A percentile compares a stretch with the other conserved stretches of the same genome.
These are phyloP conservation scores for Hedya salicella DNA, from an alignment of 2,888 invertebrate species.

Conservation along the genomic window DNA sequence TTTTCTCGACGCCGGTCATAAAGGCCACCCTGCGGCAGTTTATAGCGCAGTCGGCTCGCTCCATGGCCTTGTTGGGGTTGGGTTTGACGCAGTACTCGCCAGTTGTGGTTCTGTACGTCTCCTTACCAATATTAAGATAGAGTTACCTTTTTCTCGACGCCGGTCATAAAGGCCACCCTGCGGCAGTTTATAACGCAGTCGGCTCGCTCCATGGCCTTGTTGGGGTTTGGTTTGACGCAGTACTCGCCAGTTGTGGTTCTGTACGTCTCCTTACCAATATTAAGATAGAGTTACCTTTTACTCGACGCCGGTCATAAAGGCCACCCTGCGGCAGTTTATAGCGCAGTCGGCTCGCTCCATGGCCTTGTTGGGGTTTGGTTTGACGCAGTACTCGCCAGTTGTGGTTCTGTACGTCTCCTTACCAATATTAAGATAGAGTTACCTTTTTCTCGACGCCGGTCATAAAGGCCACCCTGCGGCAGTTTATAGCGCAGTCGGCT, in stretches of 20 bases:
- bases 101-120: too few relatives aligned
- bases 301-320: conserved; percentile 76
- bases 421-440: conserved; percentile 45
- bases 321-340: conserved; percentile 73
- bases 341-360: conserved; percentile 76
- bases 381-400: conserved; percentile 73
- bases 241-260: conserved; percentile 75
- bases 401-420: conserved; percentile 76
- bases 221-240: conserved; percentile 77
- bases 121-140: not conserved
- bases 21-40: too few relatives aligned
- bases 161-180: conserved; percentile 74
- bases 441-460: conserved; percentile 74
- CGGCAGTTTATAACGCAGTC: conserved; percentile 75
- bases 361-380: conserved; percentile 78
- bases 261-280: conserved; percentile 68
- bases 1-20: too few relatives aligned
- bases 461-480: conserved; percentile 71
- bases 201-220: conserved; percentile 77
- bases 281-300: conserved; percentile 55
- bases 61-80: too few relatives aligned
- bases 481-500: conserved; percentile 73
- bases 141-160: conserved; percentile 71
- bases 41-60: too few relatives aligned
- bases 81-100: too few relatives aligned